A percentile compares a stretch with the other conserved stretches of the same genome.
Conservation (phyloP, 2,797 vertebrate species). For the Tarsius wallacei region DNA sequence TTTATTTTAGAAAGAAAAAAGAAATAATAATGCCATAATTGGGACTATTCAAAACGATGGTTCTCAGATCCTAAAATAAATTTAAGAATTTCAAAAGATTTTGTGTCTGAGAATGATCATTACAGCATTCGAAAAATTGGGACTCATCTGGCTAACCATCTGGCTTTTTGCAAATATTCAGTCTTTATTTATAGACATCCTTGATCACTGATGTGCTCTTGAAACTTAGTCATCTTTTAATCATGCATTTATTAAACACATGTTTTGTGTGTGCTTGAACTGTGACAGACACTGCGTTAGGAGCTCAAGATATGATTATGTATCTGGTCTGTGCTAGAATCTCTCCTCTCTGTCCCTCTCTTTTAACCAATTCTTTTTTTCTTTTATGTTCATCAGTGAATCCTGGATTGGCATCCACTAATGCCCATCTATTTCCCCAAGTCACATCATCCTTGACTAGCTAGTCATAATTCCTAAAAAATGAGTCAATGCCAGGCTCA, state of each 20-base stretch:
- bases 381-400: neutral
- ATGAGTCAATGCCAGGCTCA: no score
- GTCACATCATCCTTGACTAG: neutral
- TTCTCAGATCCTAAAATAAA: neutral
- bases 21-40: neutral
- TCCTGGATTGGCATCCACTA: neutral
- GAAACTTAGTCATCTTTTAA: neutral
- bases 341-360: neutral
- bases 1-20: constrained; percentile 39
- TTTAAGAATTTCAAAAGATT: neutral
- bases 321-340: neutral
- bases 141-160: neutral
- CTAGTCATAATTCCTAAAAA: no score
- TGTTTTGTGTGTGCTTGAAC: neutral
- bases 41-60: neutral
- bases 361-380: neutral
- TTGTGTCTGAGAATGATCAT: neutral
- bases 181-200: neutral
- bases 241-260: neutral
- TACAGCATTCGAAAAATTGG: neutral
- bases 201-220: neutral
- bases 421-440: neutral
- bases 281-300: neutral
- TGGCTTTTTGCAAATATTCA: neutral
- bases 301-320: neutral